These are phyloP conservation scores for Steinernema hermaphroditum DNA, from an alignment of 2,888 invertebrate genomes.

Conservation along the genomic window DNA sequence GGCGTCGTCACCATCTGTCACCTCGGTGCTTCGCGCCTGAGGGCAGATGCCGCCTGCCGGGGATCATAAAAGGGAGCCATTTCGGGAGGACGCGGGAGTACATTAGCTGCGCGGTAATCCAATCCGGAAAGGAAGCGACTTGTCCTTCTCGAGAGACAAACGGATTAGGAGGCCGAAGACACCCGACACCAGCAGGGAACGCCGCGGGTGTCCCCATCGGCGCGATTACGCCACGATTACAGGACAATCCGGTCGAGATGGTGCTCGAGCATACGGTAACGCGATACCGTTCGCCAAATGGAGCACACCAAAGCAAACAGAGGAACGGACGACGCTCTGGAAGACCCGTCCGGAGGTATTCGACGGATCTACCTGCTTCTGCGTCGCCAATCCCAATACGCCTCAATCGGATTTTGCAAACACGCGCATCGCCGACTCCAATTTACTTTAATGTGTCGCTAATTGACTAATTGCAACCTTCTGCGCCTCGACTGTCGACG, in stretches of 20 bases:
- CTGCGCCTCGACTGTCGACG: not conserved
- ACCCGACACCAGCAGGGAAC: conserved; percentile 12
- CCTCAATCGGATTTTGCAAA: conserved; percentile 13
- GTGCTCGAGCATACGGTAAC: conserved; percentile 9
- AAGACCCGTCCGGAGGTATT: not conserved
- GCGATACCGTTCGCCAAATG: conserved; percentile 14
- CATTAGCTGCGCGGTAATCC: conserved; percentile 28
- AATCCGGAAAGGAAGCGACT: conserved; percentile 29
- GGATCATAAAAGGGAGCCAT: conserved; percentile 21
- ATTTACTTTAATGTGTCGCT: conserved; percentile 30
- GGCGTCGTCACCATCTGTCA: conserved; percentile 18
- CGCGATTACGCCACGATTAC: conserved; percentile 29
- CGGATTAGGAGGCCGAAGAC: conserved; percentile 27
- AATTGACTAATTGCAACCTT: conserved; percentile 31
- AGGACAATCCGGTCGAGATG: conserved; percentile 17
- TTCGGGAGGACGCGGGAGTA: not conserved
- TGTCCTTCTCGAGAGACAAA: conserved; percentile 24
- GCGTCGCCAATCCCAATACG: not conserved
- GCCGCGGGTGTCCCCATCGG: conserved; percentile 24
- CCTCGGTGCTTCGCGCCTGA: conserved; percentile 8
- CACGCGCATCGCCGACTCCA: conserved; percentile 25
- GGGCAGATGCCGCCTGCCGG: conserved; percentile 22
- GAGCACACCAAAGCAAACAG: conserved; percentile 13
- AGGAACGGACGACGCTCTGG: not conserved
- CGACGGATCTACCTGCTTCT: conserved; percentile 1